Base-by-base conservation (phyloP, 37 sponge, comb jelly and placozoan genomes). In the Oscarella lobularis region DNA sequence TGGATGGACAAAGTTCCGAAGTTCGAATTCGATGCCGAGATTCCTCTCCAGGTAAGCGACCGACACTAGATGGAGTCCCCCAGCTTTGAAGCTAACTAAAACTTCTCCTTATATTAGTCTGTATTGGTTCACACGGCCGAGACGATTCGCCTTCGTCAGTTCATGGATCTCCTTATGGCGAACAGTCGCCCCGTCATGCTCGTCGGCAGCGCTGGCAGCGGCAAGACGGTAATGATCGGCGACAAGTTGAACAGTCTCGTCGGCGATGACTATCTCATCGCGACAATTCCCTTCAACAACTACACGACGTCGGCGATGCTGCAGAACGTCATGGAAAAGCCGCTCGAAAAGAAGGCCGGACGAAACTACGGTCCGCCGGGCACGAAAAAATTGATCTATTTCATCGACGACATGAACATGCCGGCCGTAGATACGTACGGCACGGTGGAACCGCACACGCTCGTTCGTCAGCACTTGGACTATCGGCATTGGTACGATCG, bases 321-420 rank as follows among this genome's bases (percentile, higher is more conserved):
- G 40, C 98, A 97, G 71, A 81, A 83, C 38, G 91, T 97, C 60
- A 88, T 97, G 92, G 98, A 97, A 89, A 97, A 90, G 55, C 98
- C 98, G 1, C 89, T 97, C 36, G 98, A 97, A 80, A 97, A 97
- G 89, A 97, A 97, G 73, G 98, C 98, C 35, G 96, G 95, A 41
- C 80, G 94, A 35, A 97, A 93, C 81, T 97, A 82, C 76, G 98
- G 98, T 38, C 98, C 98, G 6, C 98, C 98, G 55, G 98, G 98
- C 6, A 87, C 84, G 65, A 97, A 97, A 83, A 87, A 84, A 37
- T 85, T 97, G 20, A 84, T 97, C 66, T 97, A 97, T 81, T 97
- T 93, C 80, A 93, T 97, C 81, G 98, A 97, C 77, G 98, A 97
- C 74, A 90, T 97, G 89, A 97, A 97, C 79, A 97, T 97, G 98